These are phyloP conservation scores for Euura saliciscinereae DNA, from an alignment of 1,140 invertebrate genomes.

Conservation along the genomic window DNA sequence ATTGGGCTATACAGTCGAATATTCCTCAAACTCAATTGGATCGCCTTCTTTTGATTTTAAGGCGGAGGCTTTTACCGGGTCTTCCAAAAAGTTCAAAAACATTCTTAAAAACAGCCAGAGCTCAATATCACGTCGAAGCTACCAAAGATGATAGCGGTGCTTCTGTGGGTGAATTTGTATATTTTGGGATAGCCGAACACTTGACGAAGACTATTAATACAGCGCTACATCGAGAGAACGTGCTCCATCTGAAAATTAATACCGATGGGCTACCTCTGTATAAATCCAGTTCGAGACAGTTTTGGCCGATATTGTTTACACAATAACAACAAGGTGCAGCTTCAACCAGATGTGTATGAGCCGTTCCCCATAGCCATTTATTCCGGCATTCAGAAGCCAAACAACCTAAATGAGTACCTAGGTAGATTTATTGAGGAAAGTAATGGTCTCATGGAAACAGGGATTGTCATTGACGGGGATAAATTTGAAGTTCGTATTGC, in stretches of 20 bases:
- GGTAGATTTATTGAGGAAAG: constrained; percentile 16
- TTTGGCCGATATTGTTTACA: constrained; percentile 20
- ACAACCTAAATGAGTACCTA: constrained; percentile 11
- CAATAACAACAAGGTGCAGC: constrained; percentile 16
- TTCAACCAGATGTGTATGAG: constrained; percentile 14
- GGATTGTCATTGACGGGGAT: constrained; percentile 6
- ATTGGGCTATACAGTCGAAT: constrained; percentile 9
- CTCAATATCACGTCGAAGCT: constrained; percentile 9
- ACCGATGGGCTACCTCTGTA: constrained; percentile 13
- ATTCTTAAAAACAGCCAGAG: constrained; percentile 8
- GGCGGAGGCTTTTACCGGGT: background rate
- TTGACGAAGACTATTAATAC: background rate
- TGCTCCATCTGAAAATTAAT: background rate
- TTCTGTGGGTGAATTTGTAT: constrained; percentile 9
- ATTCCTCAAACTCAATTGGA: constrained; percentile 10
- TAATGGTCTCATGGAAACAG: constrained; percentile 3
- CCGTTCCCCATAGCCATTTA: constrained; percentile 19
- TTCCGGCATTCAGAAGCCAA: constrained; percentile 15
- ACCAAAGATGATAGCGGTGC: background rate
- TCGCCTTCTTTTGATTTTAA: constrained; percentile 1
- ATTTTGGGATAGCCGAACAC: constrained; percentile 13
- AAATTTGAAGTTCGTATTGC: constrained; percentile 8
- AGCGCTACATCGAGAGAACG: constrained; percentile 8
- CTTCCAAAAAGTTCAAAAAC: constrained; percentile 13
- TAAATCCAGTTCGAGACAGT: constrained; percentile 6